These are phyloP conservation scores for Lophura nycthemera DNA, from an alignment of 2,113 vertebrate species.

Conservation along the genomic window DNA sequence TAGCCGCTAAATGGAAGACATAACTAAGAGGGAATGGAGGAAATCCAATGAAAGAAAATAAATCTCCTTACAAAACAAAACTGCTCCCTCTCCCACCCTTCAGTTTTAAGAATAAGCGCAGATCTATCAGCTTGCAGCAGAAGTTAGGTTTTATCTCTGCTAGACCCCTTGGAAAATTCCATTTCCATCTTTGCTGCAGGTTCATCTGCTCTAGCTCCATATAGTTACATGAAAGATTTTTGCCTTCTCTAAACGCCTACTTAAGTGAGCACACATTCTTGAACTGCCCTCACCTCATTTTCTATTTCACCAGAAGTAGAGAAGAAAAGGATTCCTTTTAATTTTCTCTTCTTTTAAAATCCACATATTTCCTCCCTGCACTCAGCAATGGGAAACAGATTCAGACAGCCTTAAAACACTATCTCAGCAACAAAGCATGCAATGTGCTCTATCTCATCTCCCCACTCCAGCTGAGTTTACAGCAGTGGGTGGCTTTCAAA, in stretches of 20 bases:
- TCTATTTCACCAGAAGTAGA: background rate
- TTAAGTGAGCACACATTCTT: background rate
- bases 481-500: slow-evolving; percentile 80
- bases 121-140: background rate
- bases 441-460: slow-evolving; percentile 73
- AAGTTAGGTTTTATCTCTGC: background rate
- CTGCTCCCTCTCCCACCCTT: background rate
- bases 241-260: background rate
- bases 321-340: background rate
- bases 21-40: background rate
- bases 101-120: background rate
- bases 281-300: background rate
- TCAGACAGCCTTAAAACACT: slow-evolving; percentile 55
- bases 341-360: background rate
- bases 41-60: background rate
- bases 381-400: slow-evolving; percentile 50
- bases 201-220: background rate
- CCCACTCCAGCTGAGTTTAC: slow-evolving; percentile 69
- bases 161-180: background rate
- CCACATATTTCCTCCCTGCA: background rate
- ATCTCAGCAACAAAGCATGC: slow-evolving; percentile 73
- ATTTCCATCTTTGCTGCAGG: background rate
- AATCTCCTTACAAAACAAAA: background rate
- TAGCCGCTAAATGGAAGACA: background rate
- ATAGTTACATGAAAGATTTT: background rate